phyloP scores from a whole-genome alignment of 2,797 vertebrate species.

The Botia almorhae region DNA sequence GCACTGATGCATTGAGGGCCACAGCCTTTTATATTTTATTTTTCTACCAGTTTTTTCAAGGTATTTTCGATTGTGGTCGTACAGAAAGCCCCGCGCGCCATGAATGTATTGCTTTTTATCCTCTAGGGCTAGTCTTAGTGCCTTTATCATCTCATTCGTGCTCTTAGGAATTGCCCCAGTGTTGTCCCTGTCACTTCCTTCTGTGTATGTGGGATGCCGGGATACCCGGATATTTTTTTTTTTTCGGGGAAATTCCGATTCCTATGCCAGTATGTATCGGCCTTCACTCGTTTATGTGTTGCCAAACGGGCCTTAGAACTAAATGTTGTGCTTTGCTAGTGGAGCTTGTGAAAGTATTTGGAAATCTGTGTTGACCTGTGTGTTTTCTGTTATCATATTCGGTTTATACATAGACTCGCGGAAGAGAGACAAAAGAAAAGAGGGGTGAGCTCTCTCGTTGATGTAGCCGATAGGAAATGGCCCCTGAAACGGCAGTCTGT shows the following conservation, averaged over 20 bases:
- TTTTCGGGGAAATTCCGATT: neutral
- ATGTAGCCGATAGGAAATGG: neutral
- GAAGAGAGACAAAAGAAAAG: constrained; percentile 12
- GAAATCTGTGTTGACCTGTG: constrained; percentile 37
- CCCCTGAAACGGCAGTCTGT: constrained; percentile 63
- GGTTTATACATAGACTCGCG: constrained; percentile 9
- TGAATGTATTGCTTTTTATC: constrained; percentile 79
- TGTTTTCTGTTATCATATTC: constrained; percentile 43
- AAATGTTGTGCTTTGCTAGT: constrained; percentile 57
- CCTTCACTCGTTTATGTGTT: constrained; percentile 46
- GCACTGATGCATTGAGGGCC: constrained; percentile 68
- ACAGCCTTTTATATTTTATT: constrained; percentile 78
- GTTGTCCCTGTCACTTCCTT: constrained; percentile 44
- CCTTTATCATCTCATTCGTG: constrained; percentile 72
- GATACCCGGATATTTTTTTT: constrained; percentile 30
- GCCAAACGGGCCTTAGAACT: constrained; percentile 55
- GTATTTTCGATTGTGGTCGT: constrained; percentile 73
- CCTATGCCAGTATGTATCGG: constrained; percentile 52
- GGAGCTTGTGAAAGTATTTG: constrained; percentile 55
- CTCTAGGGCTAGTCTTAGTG: constrained; percentile 81
- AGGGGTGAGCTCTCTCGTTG: neutral
- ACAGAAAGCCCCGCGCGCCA: constrained; percentile 71
- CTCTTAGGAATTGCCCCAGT: constrained; percentile 37
- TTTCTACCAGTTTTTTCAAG: constrained; percentile 80
- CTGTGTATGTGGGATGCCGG: constrained; percentile 33